Percentiles rank a stretch among this genome's conserved stretches.
Evolutionary conservation across 1,140 invertebrate species (phyloP).

Genomic region (Piezodorus guildinii): DNA sequence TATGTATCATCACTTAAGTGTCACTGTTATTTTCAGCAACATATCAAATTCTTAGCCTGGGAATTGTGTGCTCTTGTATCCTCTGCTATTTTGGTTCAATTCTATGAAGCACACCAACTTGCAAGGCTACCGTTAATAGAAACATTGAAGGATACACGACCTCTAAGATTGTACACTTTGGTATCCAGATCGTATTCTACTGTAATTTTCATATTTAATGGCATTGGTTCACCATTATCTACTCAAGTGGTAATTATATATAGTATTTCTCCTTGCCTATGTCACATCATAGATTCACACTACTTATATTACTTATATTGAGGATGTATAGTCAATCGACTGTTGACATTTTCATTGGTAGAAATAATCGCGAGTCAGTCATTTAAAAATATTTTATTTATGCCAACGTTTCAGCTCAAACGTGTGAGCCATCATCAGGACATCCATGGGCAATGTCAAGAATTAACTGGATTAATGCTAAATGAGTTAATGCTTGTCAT

Average conservation of each 20-base stretch:
- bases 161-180: neutral
- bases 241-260: neutral
- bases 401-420: too few species aligned
- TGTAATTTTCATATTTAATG: neutral
- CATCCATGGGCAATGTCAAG: too few species aligned
- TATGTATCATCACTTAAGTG: neutral
- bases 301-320: too few species aligned
- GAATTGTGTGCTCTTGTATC: neutral
- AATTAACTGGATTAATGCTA: too few species aligned
- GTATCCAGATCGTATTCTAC: neutral
- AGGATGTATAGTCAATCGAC: too few species aligned
- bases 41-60: neutral
- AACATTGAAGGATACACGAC: neutral
- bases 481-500: too few species aligned
- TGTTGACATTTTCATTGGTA: too few species aligned
- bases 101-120: neutral
- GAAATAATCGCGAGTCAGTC: too few species aligned
- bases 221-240: neutral
- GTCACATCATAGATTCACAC: too few species aligned
- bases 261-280: too few species aligned
- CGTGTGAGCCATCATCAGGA: too few species aligned
- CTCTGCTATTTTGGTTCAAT: neutral
- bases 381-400: too few species aligned
- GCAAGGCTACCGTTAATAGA: neutral
- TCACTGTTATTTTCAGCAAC: neutral